Evolutionary conservation across 2,113 vertebrate genomes (phyloP).

Genomic region (Anhinga rufa): DNA sequence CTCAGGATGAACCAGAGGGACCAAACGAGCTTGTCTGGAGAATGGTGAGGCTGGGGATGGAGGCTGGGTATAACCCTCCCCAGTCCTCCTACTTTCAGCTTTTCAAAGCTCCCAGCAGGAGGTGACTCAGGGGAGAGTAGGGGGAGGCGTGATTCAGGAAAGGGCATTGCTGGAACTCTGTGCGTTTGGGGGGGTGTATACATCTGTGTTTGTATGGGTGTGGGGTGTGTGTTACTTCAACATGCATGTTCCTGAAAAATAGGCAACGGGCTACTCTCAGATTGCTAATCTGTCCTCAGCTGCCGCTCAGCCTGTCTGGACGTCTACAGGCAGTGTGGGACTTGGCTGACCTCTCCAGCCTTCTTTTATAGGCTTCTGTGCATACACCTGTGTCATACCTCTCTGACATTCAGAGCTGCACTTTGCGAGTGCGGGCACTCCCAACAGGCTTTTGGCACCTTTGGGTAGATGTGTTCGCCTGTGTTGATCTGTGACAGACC

Average conservation of each 20-base stretch:
- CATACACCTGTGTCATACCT: not conserved
- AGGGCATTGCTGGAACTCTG: not conserved
- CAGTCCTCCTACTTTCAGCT: constrained; percentile 21
- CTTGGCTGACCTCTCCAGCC: constrained; percentile 35
- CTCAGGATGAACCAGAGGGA: not conserved
- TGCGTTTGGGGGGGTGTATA: not conserved
- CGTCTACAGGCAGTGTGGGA: not conserved
- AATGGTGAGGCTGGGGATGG: not conserved
- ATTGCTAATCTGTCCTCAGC: not conserved
- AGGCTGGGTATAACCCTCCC: not conserved
- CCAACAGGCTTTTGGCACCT: not conserved
- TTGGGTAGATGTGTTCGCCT: not conserved
- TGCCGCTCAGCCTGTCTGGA: not conserved
- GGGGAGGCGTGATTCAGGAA: constrained; percentile 28
- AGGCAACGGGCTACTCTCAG: not conserved
- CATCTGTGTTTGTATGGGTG: not conserved
- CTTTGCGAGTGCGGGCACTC: not conserved
- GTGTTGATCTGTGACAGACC: not conserved
- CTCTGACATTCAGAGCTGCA: not conserved
- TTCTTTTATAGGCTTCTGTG: not conserved
- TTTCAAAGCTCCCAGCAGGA: constrained; percentile 19
- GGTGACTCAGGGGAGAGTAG: constrained; percentile 43
- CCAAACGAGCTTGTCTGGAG: not conserved
- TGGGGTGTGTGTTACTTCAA: not conserved
- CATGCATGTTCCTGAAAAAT: not conserved